Percentiles rank a stretch among this genome's conserved stretches.
Conservation (phyloP, 2,888 invertebrate genomes). For the Thereva unica region DNA sequence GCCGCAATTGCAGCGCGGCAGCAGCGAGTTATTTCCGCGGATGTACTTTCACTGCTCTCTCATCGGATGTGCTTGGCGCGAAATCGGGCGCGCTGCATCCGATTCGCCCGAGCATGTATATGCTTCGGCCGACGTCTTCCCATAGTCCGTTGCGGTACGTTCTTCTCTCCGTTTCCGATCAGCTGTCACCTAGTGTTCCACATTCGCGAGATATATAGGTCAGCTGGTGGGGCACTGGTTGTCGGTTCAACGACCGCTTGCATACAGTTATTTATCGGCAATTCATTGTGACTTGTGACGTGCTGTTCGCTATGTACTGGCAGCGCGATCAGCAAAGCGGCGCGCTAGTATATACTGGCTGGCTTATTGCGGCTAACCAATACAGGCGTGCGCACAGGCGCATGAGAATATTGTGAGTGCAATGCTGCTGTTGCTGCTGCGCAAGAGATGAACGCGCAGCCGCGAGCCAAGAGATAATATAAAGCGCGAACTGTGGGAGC, state of each 20-base stretch:
- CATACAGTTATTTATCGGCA: constrained; percentile 41
- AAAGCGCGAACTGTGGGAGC: too few species aligned
- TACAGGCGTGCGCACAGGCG: background rate
- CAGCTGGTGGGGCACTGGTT: constrained; percentile 50
- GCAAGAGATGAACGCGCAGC: too few species aligned
- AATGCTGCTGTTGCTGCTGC: background rate
- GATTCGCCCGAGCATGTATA: constrained; percentile 46
- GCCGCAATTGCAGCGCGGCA: constrained; percentile 33
- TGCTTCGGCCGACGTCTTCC: too few species aligned
- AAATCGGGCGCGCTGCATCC: constrained; percentile 41
- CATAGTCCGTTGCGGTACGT: background rate
- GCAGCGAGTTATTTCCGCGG: constrained; percentile 41
- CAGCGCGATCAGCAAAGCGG: too few species aligned
- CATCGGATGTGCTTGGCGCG: constrained; percentile 35
- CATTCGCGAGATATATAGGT: constrained; percentile 52
- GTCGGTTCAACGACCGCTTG: constrained; percentile 49
- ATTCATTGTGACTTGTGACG: too few species aligned
- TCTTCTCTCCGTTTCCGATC: constrained; percentile 46
- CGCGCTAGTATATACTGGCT: too few species aligned
- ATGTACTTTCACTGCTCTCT: constrained; percentile 44
- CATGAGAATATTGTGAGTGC: background rate
- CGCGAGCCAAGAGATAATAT: too few species aligned
- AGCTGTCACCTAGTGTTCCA: constrained; percentile 55
- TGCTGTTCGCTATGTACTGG: too few species aligned
- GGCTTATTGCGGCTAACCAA: too few species aligned